These are phyloP conservation scores for Rhinogobius similis DNA, from an alignment of 2,113 vertebrate species.

Conservation along the genomic window DNA sequence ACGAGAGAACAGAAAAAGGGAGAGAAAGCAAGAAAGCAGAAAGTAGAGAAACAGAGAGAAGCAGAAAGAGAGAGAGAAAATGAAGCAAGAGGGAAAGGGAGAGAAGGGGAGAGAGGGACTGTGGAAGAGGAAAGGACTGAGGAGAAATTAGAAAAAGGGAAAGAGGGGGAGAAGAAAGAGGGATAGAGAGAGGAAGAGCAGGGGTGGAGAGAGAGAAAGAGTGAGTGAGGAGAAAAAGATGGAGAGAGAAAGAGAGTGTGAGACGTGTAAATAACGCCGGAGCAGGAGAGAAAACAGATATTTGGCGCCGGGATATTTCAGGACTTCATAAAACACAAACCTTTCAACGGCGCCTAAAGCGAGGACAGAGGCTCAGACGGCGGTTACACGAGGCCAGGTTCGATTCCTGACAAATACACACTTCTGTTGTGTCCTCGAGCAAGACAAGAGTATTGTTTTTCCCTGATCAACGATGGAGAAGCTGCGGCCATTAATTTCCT, in stretches of 20 bases:
- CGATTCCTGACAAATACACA: too few species aligned
- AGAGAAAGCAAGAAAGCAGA: constrained; percentile 43
- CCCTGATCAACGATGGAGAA: too few species aligned
- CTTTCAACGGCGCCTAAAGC: neutral
- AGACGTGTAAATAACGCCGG: neutral
- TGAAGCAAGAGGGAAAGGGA: constrained; percentile 49
- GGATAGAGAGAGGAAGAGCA: constrained; percentile 52
- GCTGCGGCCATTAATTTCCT: too few species aligned
- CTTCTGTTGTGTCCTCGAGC: too few species aligned
- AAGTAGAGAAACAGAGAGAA: constrained; percentile 11
- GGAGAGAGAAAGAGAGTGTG: neutral
- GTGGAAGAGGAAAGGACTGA: neutral
- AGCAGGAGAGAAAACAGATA: neutral
- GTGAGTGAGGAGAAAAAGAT: constrained; percentile 32
- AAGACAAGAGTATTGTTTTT: too few species aligned
- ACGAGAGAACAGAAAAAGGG: constrained; percentile 12
- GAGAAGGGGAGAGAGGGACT: constrained; percentile 6
- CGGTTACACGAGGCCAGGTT: too few species aligned
- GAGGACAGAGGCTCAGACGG: neutral
- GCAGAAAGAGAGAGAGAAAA: constrained; percentile 31
- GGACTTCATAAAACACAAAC: neutral
- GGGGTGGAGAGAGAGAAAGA: constrained; percentile 29
- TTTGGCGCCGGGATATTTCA: neutral
- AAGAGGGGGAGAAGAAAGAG: constrained; percentile 16
- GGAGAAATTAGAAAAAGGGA: constrained; percentile 43